Conservation (phyloP, 2,888 invertebrate species). For the Antitype chi region DNA sequence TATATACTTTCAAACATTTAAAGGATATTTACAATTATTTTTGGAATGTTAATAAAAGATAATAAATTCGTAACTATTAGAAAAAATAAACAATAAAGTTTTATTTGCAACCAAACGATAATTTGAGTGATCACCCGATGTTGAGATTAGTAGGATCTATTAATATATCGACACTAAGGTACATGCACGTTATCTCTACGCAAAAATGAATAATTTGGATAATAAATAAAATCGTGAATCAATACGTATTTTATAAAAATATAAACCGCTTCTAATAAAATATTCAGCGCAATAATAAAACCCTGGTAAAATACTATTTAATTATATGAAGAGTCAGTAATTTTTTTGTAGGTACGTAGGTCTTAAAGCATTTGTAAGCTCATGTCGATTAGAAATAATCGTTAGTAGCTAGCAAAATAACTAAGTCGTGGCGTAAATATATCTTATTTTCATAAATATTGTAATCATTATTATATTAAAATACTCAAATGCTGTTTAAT, state of each 20-base stretch:
- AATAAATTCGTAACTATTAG: slow-evolving; percentile 32
- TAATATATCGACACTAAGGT: slow-evolving; percentile 20
- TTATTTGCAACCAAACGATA: slow-evolving; percentile 43
- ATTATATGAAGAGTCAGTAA: slow-evolving; percentile 57
- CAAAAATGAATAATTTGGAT: slow-evolving; percentile 20
- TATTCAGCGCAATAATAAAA: slow-evolving; percentile 43
- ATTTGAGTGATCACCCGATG: slow-evolving; percentile 29
- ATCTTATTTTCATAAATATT: slow-evolving; percentile 59
- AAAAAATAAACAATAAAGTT: slow-evolving; percentile 34
- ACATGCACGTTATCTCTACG: slow-evolving; percentile 27
- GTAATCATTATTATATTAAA: slow-evolving; percentile 62
- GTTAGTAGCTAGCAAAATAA: slow-evolving; percentile 77
- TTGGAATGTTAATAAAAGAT: slow-evolving; percentile 64
- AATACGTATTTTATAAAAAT: slow-evolving; percentile 42
- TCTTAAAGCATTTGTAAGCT: slow-evolving; percentile 86
- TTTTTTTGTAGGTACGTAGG: slow-evolving; percentile 63
- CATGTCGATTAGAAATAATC: slow-evolving; percentile 77
- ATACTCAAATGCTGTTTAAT: slow-evolving; percentile 69
- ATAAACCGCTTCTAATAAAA: slow-evolving; percentile 41
- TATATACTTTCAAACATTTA: slow-evolving; percentile 51
- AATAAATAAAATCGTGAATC: slow-evolving; percentile 23
- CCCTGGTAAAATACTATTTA: slow-evolving; percentile 49
- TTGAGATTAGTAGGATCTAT: slow-evolving; percentile 23
- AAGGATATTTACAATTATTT: slow-evolving; percentile 62
- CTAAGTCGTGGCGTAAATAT: slow-evolving; percentile 69